These are phyloP conservation scores for Phanerotoma sp. DNA, from an alignment of 2,888 invertebrate species.

Conservation along the genomic window DNA sequence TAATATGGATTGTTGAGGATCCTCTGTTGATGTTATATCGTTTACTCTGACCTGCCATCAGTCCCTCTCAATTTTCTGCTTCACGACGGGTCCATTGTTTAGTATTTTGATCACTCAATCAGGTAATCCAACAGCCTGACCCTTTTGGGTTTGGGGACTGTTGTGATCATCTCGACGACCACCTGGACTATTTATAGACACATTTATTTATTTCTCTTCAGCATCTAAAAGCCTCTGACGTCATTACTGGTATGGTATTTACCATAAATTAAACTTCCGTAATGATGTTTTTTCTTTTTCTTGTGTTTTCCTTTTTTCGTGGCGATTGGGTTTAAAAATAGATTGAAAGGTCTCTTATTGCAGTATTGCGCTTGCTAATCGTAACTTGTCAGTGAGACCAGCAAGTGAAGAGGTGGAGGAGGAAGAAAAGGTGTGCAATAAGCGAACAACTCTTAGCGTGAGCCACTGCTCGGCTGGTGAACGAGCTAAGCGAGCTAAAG, in stretches of 20 bases:
- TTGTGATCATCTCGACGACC: neutral
- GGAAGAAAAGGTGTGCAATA: slow-evolving; percentile 1
- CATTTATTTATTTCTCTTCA: neutral
- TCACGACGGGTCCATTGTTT: no score
- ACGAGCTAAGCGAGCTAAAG: slow-evolving; percentile 2
- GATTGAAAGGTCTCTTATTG: neutral
- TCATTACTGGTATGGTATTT: neutral
- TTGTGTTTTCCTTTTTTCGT: neutral
- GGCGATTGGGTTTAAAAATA: neutral
- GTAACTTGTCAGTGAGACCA: neutral
- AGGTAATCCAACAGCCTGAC: no score
- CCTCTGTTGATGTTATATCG: no score
- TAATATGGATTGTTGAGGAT: no score
- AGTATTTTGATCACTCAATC: no score
- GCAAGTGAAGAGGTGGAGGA: neutral
- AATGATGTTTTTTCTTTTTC: neutral
- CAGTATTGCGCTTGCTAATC: slow-evolving; percentile 3
- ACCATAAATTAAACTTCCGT: no score
- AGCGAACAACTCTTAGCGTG: slow-evolving; percentile 1
- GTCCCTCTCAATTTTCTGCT: no score
- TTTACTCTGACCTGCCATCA: no score
- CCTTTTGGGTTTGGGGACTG: neutral
- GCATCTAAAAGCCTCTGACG: neutral
- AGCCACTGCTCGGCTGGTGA: neutral
- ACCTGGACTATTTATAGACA: slow-evolving; percentile 3